Evolutionary conservation across 2,797 vertebrate species (phyloP).

Genomic region (Martes flavigula): DNA sequence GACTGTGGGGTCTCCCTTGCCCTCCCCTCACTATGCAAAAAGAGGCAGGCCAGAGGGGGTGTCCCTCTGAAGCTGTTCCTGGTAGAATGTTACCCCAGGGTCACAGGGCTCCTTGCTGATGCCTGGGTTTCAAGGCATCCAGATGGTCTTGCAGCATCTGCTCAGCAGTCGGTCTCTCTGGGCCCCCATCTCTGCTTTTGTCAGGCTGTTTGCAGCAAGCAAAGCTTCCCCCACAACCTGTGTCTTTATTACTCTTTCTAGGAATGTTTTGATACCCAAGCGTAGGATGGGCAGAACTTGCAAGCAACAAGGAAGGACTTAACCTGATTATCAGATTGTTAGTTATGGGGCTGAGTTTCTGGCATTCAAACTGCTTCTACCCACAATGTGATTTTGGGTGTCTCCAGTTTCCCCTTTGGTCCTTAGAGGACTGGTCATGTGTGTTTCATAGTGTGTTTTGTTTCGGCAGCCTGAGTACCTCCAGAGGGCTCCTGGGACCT

Average conservation of each 20-base stretch:
- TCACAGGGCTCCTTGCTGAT: background rate
- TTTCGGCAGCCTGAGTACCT: background rate
- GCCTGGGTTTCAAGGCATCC: background rate
- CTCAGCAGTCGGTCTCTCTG: background rate
- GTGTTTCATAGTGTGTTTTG: background rate
- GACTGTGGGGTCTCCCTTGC: no score
- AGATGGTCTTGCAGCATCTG: background rate
- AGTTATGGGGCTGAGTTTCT: background rate
- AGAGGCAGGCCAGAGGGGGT: background rate
- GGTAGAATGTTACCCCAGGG: background rate
- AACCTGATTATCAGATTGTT: background rate
- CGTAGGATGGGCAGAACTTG: background rate
- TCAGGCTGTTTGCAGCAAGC: background rate
- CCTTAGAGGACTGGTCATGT: background rate
- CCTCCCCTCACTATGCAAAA: background rate
- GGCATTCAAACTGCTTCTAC: background rate
- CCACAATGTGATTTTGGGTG: background rate
- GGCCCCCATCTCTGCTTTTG: background rate
- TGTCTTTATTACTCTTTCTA: background rate
- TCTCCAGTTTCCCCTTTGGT: background rate
- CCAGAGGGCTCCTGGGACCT: background rate
- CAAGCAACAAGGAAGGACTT: background rate
- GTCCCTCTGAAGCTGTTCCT: background rate
- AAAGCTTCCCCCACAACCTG: background rate
- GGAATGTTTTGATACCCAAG: background rate